phyloP scores from a whole-genome alignment of 2,888 invertebrate genomes.

The Hypomecis atomaria region DNA sequence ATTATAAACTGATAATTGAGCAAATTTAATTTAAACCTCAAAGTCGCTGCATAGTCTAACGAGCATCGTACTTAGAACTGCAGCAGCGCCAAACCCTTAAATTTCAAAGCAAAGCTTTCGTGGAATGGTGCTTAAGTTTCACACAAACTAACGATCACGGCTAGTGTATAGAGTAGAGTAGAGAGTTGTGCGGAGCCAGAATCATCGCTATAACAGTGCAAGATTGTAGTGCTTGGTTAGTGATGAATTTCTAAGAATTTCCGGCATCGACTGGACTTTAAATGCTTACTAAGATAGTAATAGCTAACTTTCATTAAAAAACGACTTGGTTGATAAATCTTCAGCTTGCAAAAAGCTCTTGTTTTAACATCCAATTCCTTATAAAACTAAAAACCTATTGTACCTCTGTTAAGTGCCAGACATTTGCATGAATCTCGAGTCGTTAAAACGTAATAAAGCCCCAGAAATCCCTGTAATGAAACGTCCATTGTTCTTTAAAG shows the following conservation, averaged over 20 bases:
- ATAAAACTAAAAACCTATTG: background rate
- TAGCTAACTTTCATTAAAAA: no score
- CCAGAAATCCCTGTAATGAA: background rate
- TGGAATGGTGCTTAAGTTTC: slow-evolving; percentile 40
- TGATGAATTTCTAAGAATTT: no score
- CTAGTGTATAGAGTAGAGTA: background rate
- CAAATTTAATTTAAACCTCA: background rate
- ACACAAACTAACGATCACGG: slow-evolving; percentile 43
- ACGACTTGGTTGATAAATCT: no score
- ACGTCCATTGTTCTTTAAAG: slow-evolving; percentile 12
- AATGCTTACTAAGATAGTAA: no score
- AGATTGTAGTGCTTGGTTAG: no score
- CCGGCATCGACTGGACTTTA: no score
- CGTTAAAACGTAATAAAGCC: slow-evolving; percentile 12
- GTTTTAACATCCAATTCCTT: background rate
- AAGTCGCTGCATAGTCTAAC: background rate
- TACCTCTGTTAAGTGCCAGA: background rate
- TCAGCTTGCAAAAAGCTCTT: no score
- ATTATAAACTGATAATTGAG: background rate
- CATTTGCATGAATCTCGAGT: slow-evolving; percentile 6
- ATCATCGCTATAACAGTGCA: no score
- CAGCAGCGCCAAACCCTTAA: slow-evolving; percentile 35
- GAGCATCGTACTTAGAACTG: background rate
- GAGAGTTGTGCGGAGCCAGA: no score
- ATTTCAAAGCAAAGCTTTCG: slow-evolving; percentile 37